These are phyloP conservation scores for Ormyrus thymus DNA, from an alignment of 2,888 invertebrate species.

Conservation along the genomic window DNA sequence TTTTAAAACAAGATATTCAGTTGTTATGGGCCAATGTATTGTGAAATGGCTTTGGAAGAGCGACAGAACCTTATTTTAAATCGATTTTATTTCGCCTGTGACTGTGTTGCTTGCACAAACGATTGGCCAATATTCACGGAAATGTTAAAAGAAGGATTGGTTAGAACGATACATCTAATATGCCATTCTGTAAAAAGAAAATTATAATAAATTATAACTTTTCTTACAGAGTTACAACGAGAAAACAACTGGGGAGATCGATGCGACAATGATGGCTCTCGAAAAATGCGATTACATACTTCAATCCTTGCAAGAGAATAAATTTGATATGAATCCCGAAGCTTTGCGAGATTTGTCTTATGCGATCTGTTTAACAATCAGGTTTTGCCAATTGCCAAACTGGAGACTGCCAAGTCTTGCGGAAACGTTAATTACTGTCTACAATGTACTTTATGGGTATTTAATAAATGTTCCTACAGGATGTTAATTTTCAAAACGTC, in stretches of 20 bases:
- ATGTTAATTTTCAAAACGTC: constrained; percentile 15
- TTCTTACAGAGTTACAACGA: constrained; percentile 10
- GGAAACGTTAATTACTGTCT: constrained; percentile 10
- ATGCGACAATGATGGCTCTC: constrained; percentile 6
- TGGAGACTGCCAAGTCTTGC: constrained; percentile 40
- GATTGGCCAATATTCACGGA: constrained; percentile 44
- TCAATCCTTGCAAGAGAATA: constrained; percentile 6
- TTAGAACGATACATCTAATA: constrained; percentile 14
- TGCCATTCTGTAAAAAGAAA: constrained; percentile 2
- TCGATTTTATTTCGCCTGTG: constrained; percentile 38
- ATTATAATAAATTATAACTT: neutral
- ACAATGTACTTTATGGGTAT: constrained; percentile 42
- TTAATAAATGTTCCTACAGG: constrained; percentile 20
- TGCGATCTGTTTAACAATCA: constrained; percentile 34
- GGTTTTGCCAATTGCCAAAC: constrained; percentile 35
- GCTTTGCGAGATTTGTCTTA: constrained; percentile 32
- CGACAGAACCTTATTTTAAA: constrained; percentile 9
- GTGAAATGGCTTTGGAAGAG: constrained; percentile 5
- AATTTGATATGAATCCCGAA: neutral
- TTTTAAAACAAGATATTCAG: constrained; percentile 26
- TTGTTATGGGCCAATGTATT: constrained; percentile 46
- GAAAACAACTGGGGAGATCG: neutral
- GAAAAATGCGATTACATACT: constrained; percentile 29
- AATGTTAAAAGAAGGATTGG: constrained; percentile 10
- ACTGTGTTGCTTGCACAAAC: constrained; percentile 44